Percentiles rank a stretch among this genome's conserved stretches.
phyloP scores from a whole-genome alignment of 2,113 vertebrate species.

The Recurvirostra avosetta region DNA sequence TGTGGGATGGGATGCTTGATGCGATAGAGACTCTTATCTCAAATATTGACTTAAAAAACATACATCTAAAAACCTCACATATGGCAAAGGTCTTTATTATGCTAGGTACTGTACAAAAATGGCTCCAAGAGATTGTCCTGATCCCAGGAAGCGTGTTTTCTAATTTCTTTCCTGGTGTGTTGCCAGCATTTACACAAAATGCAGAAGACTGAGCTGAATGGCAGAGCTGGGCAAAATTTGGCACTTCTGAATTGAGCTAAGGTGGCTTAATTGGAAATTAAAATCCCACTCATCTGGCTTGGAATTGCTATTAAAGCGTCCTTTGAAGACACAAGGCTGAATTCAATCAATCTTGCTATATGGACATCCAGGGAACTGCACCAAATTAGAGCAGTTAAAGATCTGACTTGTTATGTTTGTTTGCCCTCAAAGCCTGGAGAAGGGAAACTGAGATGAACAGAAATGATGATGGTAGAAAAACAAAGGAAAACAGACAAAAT shows the following conservation, averaged over 20 bases:
- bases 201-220: background rate
- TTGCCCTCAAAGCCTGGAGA: background rate
- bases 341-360: background rate
- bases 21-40: background rate
- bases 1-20: background rate
- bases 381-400: background rate
- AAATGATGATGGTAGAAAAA: background rate
- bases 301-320: background rate
- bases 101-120: background rate
- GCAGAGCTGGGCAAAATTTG: slow-evolving; percentile 8
- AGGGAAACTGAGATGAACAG: background rate
- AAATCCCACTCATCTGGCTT: slow-evolving; percentile 6
- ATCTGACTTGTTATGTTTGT: background rate
- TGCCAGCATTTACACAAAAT: background rate
- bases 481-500: background rate
- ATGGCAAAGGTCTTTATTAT: background rate
- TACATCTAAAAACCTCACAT: background rate
- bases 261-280: background rate
- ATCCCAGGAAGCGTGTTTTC: background rate
- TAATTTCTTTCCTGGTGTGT: background rate
- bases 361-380: background rate
- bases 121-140: background rate
- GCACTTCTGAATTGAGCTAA: background rate
- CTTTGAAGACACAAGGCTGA: background rate
- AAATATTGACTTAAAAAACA: background rate